Percentiles rank a stretch among this genome's conserved stretches.
These are phyloP conservation scores for Zoanthus gigantus DNA, from an alignment of 92 coral and sea anemone genomes.

Conservation along the genomic window DNA sequence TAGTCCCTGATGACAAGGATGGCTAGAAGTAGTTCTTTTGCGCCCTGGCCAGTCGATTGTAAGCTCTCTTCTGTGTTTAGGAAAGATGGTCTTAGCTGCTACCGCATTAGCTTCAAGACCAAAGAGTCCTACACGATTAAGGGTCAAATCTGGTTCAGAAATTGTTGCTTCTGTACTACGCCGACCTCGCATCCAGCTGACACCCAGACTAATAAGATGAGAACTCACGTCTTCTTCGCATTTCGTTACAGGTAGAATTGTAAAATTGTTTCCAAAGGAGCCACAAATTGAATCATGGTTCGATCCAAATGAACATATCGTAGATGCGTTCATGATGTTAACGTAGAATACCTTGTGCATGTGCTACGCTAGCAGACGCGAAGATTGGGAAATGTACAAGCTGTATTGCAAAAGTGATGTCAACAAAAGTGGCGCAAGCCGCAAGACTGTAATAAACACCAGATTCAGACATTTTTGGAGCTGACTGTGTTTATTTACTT, in stretches of 20 bases:
- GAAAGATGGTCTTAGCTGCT: slow-evolving; percentile 39
- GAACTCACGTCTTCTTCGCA: slow-evolving; percentile 57
- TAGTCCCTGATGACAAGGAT: slow-evolving; percentile 48
- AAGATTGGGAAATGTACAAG: too few relatives aligned
- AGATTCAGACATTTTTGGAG: too few relatives aligned
- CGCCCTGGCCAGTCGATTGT: slow-evolving; percentile 56
- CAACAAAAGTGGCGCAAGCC: too few relatives aligned
- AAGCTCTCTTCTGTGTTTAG: slow-evolving; percentile 48
- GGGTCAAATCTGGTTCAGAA: background rate
- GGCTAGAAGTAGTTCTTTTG: slow-evolving; percentile 44
- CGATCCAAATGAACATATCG: too few relatives aligned
- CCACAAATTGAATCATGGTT: too few relatives aligned
- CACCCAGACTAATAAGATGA: slow-evolving; percentile 48
- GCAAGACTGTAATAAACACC: too few relatives aligned
- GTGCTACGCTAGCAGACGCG: too few relatives aligned
- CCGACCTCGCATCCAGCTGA: background rate
- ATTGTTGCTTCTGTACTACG: too few relatives aligned
- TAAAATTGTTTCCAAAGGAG: slow-evolving; percentile 42
- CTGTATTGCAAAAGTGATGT: too few relatives aligned
- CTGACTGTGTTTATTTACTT: too few relatives aligned
- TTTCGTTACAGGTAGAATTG: slow-evolving; percentile 32
- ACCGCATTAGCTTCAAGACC: background rate
- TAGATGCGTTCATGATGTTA: too few relatives aligned
- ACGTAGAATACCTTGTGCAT: too few relatives aligned
- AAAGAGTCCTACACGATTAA: background rate